Base-by-base conservation (phyloP, 2,888 invertebrate species). In the Siphlonurus alternatus region DNA sequence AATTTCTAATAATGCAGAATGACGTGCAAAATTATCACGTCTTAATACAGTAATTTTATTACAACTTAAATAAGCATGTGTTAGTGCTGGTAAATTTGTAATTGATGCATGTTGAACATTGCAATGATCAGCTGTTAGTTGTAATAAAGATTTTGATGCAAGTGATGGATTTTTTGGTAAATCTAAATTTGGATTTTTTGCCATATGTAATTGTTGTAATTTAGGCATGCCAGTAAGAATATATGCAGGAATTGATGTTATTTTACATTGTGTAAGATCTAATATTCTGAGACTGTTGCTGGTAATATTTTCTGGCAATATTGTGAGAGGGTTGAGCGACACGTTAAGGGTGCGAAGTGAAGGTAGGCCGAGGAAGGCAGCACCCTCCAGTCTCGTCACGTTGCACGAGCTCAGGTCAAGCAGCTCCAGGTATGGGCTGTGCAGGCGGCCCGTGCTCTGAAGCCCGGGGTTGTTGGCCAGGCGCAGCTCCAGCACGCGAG, bases 161-260 rank as follows among this genome's bases (percentile, higher is more conserved):
- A 56, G 20, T n/a, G 56, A 22, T n/a, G 56, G 56, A 56, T 56
- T 56, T 56, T 56, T n/a, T 56, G 56, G 56, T 56, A 56, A 22
- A 22, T 56, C 56, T 10, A 56, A 22, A 20, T 56, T n/a, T 56
- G n/a, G n/a, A 22, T 56, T 56, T 10, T 20, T 22, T 18, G 56
- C 7, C 7, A 56, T 56, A 56, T 56, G 56, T 56, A 56, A 22
- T n/a, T 56, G 56, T 22, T 56, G 56, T 7, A 56, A 20, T 20
- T 56, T 56, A 5, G 56, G 56, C 5, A n/a, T n/a, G 5, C 22
- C 22, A 20, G 56, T 22, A 7, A 56, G 22, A 10, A n/a, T 18
- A 20, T 10, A 20, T n/a, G 56, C 7, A 18, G 56, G n/a, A 56
- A 56, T 56, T 56, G 56, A 56, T n/a, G n/a, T 10, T 22, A 56